phyloP scores from a whole-genome alignment of 2,888 invertebrate species.

The Parnassius glacialis region DNA sequence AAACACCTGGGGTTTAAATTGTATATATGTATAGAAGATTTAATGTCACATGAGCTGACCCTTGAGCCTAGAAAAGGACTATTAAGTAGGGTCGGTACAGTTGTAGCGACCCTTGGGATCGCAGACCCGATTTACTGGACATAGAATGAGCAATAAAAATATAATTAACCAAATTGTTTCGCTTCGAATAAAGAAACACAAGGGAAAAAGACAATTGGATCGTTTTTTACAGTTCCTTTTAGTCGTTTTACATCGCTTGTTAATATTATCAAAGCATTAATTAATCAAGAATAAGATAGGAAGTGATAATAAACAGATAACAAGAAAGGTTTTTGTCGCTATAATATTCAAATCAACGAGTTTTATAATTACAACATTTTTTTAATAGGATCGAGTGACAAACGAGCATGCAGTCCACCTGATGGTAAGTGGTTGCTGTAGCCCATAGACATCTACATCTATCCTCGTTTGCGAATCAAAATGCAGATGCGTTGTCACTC shows the following conservation, averaged over 20 bases:
- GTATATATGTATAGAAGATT: slow-evolving; percentile 48
- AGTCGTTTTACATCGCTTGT: slow-evolving; percentile 53
- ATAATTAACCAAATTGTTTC: slow-evolving; percentile 68
- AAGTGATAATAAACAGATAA: neutral
- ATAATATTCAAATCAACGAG: too few species aligned
- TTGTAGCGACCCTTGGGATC: slow-evolving; percentile 68
- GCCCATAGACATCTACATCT: too few species aligned
- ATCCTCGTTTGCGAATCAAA: too few species aligned
- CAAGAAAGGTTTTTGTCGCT: neutral
- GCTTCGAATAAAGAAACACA: slow-evolving; percentile 59
- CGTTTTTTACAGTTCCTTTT: slow-evolving; percentile 47
- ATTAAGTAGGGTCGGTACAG: slow-evolving; percentile 69
- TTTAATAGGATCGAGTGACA: too few species aligned
- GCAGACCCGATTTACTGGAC: slow-evolving; percentile 71
- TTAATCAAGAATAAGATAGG: slow-evolving; percentile 12
- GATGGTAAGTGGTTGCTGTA: too few species aligned
- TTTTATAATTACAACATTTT: too few species aligned
- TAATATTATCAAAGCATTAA: slow-evolving; percentile 44
- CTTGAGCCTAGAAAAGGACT: slow-evolving; percentile 60
- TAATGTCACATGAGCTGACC: slow-evolving; percentile 44
- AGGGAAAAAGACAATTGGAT: slow-evolving; percentile 53
- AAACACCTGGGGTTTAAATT: slow-evolving; percentile 57
- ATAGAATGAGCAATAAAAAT: slow-evolving; percentile 76
- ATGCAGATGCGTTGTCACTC: too few species aligned
- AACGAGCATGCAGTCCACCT: too few species aligned